phyloP scores from a whole-genome alignment of 2,888 invertebrate species.

The Camponotus fellah region DNA sequence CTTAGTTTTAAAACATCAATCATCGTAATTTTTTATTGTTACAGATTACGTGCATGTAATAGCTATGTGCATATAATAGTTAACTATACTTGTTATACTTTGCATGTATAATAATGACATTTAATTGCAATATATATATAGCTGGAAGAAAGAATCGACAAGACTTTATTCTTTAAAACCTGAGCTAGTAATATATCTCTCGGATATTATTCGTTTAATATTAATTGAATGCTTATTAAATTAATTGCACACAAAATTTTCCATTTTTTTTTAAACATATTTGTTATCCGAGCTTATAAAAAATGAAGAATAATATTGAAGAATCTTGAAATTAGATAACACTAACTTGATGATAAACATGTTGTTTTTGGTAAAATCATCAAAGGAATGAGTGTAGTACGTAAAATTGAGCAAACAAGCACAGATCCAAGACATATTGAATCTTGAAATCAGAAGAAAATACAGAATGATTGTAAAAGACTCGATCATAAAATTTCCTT shows the following conservation, averaged over 20 bases:
- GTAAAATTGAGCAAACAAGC: no score
- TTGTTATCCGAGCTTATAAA: neutral
- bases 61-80: no score
- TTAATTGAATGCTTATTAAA: neutral
- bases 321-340: neutral
- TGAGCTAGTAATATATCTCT: neutral
- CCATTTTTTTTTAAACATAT: neutral
- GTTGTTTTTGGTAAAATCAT: no score
- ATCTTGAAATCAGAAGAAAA: neutral
- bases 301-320: neutral
- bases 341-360: no score
- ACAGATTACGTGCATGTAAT: neutral
- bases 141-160: neutral
- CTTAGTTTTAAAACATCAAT: neutral
- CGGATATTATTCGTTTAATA: neutral
- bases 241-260: neutral
- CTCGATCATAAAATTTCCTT: neutral
- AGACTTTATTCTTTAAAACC: neutral
- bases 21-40: neutral
- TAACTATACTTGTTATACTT: neutral
- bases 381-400: no score
- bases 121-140: neutral
- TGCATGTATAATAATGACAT: neutral
- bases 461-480: neutral
- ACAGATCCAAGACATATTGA: neutral